Evolutionary conservation across 2,888 invertebrate genomes (phyloP), one percentile per base, ranked within the genome.

Genomic region (Blastobasis adustella): DNA sequence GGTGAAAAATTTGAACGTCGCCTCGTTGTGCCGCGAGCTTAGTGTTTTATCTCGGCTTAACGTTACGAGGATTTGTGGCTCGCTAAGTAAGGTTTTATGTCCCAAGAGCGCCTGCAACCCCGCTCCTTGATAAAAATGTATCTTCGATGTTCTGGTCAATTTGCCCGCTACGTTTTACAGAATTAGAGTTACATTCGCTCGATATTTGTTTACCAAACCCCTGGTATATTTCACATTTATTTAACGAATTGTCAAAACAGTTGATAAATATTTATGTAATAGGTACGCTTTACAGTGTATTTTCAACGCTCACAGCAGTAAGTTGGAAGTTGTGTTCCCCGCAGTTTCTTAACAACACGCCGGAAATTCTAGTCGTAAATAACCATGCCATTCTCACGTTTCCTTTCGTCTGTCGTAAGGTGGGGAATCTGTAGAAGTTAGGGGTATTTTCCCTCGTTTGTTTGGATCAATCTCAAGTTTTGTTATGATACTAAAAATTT

Each of bases 31-130:
- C 79, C 76, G 70, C 77, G 75, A 79, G 84, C 85, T 83, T 83
- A 82, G 79, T 85, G 82, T 84, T 87, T 87, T 88, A 87, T 88
- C 86, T 85, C 82, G 82, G 84, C 84, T 88, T 83, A 84, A 76
- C 81, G 79, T 87, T 87, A 87, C 85, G 81, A 87, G 85, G 81
- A 88, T 88, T 85, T 87, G 86, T 87, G 82, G 85, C 79, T 82
- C 79, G 76, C 85, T 86, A 87, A 86, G 85, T 84, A 86, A 86
- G 76, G 84, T 86, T 86, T 88, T 88, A 87, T 87, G 86, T 82
- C 79, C 71, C 74, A 71, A 77, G 69, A 80, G 78, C 73, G 78
- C 75, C 76, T 79, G 77, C 78, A 81, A 82, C 71, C 82, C 79
- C 76, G 76, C 69, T 80, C 75, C 73, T 67, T 79, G 80, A 84